A percentile compares a stretch with the other conserved stretches of the same genome.
These are phyloP conservation scores for Ormia ochracea DNA, from an alignment of 2,888 invertebrate genomes.

Conservation along the genomic window DNA sequence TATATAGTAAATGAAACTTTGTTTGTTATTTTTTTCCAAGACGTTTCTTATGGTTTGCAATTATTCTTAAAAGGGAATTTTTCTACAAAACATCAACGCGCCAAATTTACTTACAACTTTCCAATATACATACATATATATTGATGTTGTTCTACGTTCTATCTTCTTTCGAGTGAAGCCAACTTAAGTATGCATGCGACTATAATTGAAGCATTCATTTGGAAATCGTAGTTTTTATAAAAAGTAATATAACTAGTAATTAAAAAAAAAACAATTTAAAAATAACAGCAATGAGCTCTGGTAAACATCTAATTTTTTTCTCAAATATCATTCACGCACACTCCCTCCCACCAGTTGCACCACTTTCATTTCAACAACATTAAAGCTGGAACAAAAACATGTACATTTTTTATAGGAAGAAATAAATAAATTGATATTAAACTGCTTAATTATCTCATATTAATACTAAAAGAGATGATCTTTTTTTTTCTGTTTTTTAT, in stretches of 20 bases:
- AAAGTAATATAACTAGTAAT: slow-evolving; percentile 56
- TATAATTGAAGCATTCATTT: slow-evolving; percentile 1
- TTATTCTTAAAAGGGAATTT: too few species aligned
- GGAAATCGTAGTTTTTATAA: neutral
- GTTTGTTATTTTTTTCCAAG: too few species aligned
- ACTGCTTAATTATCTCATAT: slow-evolving; percentile 62
- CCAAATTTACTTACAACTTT: slow-evolving; percentile 35
- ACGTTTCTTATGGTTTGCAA: too few species aligned
- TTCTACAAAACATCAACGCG: too few species aligned
- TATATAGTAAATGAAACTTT: too few species aligned
- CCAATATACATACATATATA: too few species aligned
- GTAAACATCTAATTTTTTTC: neutral
- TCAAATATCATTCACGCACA: neutral
- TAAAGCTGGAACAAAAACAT: neutral
- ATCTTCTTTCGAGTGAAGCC: slow-evolving; percentile 20
- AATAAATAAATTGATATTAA: slow-evolving; percentile 35
- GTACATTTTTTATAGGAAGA: neutral
- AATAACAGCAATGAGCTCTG: slow-evolving; percentile 43
- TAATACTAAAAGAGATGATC: slow-evolving; percentile 46
- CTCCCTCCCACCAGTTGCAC: slow-evolving; percentile 57
- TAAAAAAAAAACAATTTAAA: slow-evolving; percentile 57
- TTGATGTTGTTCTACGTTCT: slow-evolving; percentile 48
- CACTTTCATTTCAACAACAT: slow-evolving; percentile 37
- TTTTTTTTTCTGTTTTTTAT: neutral
- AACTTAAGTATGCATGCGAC: slow-evolving; percentile 6